Conservation (phyloP, 2,888 invertebrate genomes). For the Capitulum mitella region DNA sequence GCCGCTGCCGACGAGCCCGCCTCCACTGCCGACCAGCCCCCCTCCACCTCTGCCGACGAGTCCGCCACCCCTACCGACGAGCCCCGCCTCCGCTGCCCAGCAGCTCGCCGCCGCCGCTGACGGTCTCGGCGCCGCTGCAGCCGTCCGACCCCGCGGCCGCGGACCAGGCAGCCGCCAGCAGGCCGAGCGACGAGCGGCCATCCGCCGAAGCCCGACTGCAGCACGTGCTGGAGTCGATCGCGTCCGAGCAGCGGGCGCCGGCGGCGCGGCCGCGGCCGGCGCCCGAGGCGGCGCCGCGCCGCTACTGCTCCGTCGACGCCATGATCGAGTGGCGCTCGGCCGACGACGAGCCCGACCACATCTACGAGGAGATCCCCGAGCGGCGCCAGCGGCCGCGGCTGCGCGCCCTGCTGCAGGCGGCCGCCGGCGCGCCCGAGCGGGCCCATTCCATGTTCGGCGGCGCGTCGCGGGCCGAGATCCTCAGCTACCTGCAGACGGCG, state of each 20-base stretch:
- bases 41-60: no score
- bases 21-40: conserved; percentile 25
- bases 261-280: background rate
- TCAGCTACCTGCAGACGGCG: conserved; percentile 80
- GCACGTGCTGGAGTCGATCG: conserved; percentile 2
- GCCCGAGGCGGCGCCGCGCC: background rate
- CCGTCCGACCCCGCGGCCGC: background rate
- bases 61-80: conserved; percentile 33
- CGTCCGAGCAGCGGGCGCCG: background rate
- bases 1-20: conserved; percentile 29
- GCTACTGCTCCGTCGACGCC: conserved; percentile 9
- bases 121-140: background rate
- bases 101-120: conserved; percentile 35
- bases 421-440: conserved; percentile 17
- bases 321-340: background rate
- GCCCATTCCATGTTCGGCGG: conserved; percentile 56
- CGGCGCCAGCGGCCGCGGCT: conserved; percentile 30
- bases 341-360: conserved; percentile 31
- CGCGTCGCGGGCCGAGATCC: conserved; percentile 79
- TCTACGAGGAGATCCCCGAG: conserved; percentile 35
- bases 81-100: conserved; percentile 35
- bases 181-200: background rate
- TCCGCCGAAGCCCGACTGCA: background rate
- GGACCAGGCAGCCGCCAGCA: background rate
- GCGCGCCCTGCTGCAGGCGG: conserved; percentile 28